Evolutionary conservation across 2,113 vertebrate species (phyloP).

Genomic region (Marmota flaviventris): DNA sequence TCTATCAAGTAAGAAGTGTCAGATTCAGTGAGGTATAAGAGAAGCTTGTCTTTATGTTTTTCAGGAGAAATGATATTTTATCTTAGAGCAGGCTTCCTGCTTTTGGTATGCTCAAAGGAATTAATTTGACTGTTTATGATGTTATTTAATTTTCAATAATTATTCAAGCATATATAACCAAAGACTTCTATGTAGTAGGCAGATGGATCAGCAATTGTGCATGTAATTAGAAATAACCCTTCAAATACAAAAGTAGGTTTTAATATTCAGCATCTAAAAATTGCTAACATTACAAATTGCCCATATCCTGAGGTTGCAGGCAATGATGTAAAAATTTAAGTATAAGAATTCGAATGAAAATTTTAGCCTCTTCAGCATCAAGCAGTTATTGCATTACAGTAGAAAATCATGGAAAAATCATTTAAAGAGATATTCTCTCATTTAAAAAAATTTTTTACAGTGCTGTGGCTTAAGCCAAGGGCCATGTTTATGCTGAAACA

Average conservation of each 20-base stretch:
- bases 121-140: conserved; percentile 88
- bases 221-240: conserved; percentile 89
- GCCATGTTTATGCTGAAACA: not conserved
- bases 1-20: conserved; percentile 73
- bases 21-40: conserved; percentile 59
- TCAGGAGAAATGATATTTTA: conserved; percentile 78
- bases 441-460: not conserved
- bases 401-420: conserved; percentile 13
- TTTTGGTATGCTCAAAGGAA: conserved; percentile 83
- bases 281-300: conserved; percentile 79
- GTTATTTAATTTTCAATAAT: conserved; percentile 91
- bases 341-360: conserved; percentile 67
- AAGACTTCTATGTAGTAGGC: conserved; percentile 87
- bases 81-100: conserved; percentile 79
- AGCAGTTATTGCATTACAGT: conserved; percentile 53
- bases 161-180: conserved; percentile 88
- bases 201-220: conserved; percentile 91
- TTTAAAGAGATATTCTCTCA: not conserved
- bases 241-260: conserved; percentile 85
- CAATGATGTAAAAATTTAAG: conserved; percentile 74
- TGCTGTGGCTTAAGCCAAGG: not conserved
- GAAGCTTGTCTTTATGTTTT: conserved; percentile 78
- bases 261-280: conserved; percentile 85
- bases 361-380: conserved; percentile 56
- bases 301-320: conserved; percentile 58